A percentile compares a stretch with the other conserved stretches of the same genome.
Conservation (phyloP, 2,797 vertebrate species). For the Nasua narica region DNA sequence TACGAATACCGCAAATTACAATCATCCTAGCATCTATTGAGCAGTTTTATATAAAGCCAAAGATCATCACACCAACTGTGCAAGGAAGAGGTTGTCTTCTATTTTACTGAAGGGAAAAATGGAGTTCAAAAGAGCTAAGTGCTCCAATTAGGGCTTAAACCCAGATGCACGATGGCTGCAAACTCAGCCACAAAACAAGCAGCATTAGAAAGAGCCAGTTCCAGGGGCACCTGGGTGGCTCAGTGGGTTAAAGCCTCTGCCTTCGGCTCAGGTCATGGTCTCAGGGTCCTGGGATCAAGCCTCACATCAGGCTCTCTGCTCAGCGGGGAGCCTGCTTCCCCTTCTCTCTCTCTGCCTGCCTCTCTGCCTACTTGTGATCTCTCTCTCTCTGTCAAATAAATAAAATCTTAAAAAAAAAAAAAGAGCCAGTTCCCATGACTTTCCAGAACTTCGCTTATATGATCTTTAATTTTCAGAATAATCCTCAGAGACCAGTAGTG, state of each 20-base stretch:
- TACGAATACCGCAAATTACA: background rate
- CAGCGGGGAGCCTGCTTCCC: too few relatives aligned
- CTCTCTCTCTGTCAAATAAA: too few relatives aligned
- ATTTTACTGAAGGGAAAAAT: background rate
- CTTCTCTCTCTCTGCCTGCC: too few relatives aligned
- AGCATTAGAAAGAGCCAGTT: background rate
- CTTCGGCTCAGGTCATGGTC: too few relatives aligned
- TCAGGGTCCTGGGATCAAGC: too few relatives aligned
- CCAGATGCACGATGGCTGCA: background rate
- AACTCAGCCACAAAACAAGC: background rate
- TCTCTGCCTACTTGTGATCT: too few relatives aligned
- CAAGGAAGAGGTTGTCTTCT: background rate
- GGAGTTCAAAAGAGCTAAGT: background rate
- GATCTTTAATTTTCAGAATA: background rate
- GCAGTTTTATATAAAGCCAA: background rate
- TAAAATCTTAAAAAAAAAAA: too few relatives aligned
- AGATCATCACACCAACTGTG: background rate
- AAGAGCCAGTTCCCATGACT: background rate
- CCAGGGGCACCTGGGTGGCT: too few relatives aligned
- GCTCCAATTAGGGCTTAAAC: background rate
- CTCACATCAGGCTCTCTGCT: too few relatives aligned
- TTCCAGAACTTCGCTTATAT: background rate
- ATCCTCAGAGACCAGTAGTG: background rate
- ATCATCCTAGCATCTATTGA: background rate
- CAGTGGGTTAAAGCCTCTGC: too few relatives aligned